Evolutionary conservation across 2,888 invertebrate species (phyloP).

Genomic region (Andrena flavipes): DNA sequence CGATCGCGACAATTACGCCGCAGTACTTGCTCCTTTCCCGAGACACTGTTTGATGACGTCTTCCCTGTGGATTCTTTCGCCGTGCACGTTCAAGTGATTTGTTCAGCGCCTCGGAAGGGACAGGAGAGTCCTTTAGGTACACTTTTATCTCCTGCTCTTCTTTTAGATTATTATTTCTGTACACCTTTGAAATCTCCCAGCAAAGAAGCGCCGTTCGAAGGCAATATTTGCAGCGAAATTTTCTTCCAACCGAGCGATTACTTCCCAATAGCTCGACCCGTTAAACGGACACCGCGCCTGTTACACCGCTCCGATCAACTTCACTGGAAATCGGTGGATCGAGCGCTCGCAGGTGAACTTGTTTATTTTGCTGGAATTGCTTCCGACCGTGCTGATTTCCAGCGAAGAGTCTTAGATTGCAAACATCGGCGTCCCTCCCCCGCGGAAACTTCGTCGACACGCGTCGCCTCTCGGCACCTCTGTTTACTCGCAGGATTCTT

Average conservation of each 20-base stretch:
- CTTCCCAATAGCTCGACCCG: neutral
- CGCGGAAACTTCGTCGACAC: slow-evolving; percentile 18
- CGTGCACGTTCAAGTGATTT: slow-evolving; percentile 5
- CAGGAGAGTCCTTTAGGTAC: neutral
- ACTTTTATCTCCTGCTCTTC: neutral
- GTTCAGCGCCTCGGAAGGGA: slow-evolving; percentile 1
- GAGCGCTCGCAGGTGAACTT: slow-evolving; percentile 19
- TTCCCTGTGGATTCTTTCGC: slow-evolving; percentile 1
- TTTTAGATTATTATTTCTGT: no score
- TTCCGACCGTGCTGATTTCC: slow-evolving; percentile 27
- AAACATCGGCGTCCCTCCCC: neutral
- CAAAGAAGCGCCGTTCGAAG: no score
- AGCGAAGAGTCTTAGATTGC: slow-evolving; percentile 15
- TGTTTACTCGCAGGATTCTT: slow-evolving; percentile 18
- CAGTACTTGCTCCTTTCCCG: neutral
- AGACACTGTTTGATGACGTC: slow-evolving; percentile 16
- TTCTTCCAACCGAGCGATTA: neutral
- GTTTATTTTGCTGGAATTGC: slow-evolving; percentile 44
- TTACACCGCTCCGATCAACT: slow-evolving; percentile 37
- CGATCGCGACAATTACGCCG: slow-evolving; percentile 14
- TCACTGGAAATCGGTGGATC: slow-evolving; percentile 30
- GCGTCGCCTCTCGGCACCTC: neutral
- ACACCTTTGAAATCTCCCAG: no score
- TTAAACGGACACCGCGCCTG: slow-evolving; percentile 3
- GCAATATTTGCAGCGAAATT: neutral